Evolutionary conservation across 1,140 invertebrate genomes (phyloP).

Genomic region (Epicauta chinensis): DNA sequence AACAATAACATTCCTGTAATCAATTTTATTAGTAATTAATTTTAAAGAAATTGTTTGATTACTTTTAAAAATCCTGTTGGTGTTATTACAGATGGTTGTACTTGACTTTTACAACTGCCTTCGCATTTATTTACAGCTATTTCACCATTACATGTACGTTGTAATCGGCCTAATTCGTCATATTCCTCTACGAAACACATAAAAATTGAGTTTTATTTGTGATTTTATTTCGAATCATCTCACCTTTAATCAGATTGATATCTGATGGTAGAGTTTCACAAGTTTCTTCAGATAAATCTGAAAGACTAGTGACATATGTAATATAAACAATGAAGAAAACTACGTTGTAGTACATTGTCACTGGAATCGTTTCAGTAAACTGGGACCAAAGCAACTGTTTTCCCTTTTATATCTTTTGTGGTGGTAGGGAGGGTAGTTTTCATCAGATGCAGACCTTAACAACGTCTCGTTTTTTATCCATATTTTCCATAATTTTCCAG

Average conservation of each 20-base stretch:
- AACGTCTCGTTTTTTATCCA: neutral
- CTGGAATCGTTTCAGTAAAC: no score
- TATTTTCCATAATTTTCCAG: no score
- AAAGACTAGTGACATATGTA: conserved; percentile 24
- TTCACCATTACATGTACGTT: conserved; percentile 80
- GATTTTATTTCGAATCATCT: conserved; percentile 1
- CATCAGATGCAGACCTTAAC: no score
- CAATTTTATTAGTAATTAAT: conserved; percentile 2
- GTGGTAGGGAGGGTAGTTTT: no score
- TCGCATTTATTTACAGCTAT: conserved; percentile 84
- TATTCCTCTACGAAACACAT: conserved; percentile 67
- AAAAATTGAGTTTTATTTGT: conserved; percentile 2
- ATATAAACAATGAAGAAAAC: conserved; percentile 7
- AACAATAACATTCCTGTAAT: conserved; percentile 83
- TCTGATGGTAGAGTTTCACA: conserved; percentile 75
- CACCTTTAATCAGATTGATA: conserved; percentile 73
- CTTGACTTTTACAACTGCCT: conserved; percentile 82
- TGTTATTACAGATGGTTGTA: conserved; percentile 81
- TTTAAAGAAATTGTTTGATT: conserved; percentile 18
- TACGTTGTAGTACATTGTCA: no score
- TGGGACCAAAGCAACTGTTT: no score
- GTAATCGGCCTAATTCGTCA: conserved; percentile 70
- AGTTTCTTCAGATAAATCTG: conserved; percentile 47
- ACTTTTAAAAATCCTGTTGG: conserved; percentile 87
- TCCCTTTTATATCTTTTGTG: no score